phyloP scores from a whole-genome alignment of 2,888 invertebrate genomes.

The Thera obeliscata region DNA sequence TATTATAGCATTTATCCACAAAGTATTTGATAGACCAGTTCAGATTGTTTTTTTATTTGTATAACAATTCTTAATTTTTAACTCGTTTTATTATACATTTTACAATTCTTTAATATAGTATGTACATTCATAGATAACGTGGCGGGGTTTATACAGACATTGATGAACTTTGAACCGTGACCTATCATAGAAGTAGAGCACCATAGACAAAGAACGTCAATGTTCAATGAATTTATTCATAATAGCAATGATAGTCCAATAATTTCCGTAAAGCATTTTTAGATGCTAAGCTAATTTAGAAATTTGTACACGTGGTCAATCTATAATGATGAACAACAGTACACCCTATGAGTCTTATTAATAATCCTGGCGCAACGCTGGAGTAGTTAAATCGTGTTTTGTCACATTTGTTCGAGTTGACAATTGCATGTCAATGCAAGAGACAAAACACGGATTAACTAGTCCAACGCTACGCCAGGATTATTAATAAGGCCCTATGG shows the following conservation, averaged over 20 bases:
- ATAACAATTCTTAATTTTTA: constrained; percentile 27
- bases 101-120: constrained; percentile 14
- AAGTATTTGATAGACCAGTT: constrained; percentile 28
- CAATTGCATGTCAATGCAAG: too few species aligned
- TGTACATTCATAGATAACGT: constrained; percentile 2
- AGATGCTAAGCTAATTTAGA: constrained; percentile 20
- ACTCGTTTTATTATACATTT: constrained; percentile 25
- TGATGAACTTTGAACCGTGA: not conserved
- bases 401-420: too few species aligned
- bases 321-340: not conserved
- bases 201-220: constrained; percentile 1
- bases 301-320: constrained; percentile 5
- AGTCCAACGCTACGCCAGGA: too few species aligned
- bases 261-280: constrained; percentile 32
- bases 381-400: too few species aligned
- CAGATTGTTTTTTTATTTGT: constrained; percentile 12
- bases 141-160: constrained; percentile 5
- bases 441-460: too few species aligned
- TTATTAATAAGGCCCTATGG: not conserved
- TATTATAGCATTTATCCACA: constrained; percentile 27
- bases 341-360: not conserved
- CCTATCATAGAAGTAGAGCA: constrained; percentile 8
- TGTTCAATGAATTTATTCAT: constrained; percentile 19
- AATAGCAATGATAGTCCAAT: constrained; percentile 23
- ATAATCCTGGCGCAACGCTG: too few species aligned